Base-by-base conservation (phyloP, 2,113 vertebrate genomes). In the Cynoglossus semilaevis region DNA sequence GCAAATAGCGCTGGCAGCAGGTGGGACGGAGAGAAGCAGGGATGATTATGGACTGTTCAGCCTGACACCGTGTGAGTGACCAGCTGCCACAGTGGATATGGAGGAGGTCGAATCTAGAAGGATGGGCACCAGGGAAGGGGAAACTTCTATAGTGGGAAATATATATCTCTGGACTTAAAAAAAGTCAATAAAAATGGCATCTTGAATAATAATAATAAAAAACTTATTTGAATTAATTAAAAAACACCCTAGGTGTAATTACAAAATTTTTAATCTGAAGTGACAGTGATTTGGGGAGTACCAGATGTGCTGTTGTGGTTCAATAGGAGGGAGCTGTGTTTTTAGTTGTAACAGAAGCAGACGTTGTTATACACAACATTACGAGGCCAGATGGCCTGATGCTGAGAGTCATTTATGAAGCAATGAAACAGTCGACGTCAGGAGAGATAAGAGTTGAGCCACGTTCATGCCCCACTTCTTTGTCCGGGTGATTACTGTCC, bases 51-150 rank as follows among this genome's bases (percentile, higher is more conserved):
- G 82, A 86, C 74, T 81, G 62, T 69, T 70, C 76, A 47, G 80
- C 83, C 76, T 74, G 11, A 36, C 64, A 7, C 67, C 58, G 67
- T 35, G 72, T n/a, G 58, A 64, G 72, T 38, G 82, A 85, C 45
- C 66, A 79, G 76, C 74, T 88, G 70, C 84, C 88, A 44, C 79
- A 74, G 41, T 88, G 85, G 88, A 84, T 88, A 82, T 79, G 72
- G 62, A 77, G 87, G 65, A 79, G 67, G 61, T 68, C 76, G 74
- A 72, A 72, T 66, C 63, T 29, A 76, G 66, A 22, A 76, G 63
- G 63, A 72, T 55, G 72, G 66, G 70, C 35, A 67, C 50, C 38
- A 43, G 55, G 35, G 43, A 52, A 84, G 85, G 22, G 22, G 2
- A 29, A 29, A 29, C 22, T 6, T 6, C 6, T n/a, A n/a, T n/a